A percentile compares a stretch with the other conserved stretches of the same genome.
These are phyloP conservation scores for Brachyrhaphis roseni DNA, from an alignment of 2,797 vertebrate species.

Conservation along the genomic window DNA sequence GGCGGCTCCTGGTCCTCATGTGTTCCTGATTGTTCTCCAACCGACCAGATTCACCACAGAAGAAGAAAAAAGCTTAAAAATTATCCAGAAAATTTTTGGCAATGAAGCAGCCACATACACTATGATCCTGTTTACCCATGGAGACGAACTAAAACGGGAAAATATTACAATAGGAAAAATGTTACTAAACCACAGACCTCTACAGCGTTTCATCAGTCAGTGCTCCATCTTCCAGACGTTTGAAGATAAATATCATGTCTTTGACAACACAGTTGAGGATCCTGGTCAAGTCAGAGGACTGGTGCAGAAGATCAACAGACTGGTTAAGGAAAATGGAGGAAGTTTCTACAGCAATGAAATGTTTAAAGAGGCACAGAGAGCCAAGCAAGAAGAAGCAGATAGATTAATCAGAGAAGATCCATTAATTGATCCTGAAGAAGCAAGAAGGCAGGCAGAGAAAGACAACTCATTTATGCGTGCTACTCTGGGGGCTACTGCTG, in stretches of 20 bases:
- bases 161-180: not conserved
- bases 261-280: not conserved
- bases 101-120: not conserved
- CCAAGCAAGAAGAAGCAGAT: not conserved
- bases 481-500: not conserved
- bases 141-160: not conserved
- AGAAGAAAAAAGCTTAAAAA: not conserved
- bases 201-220: not conserved
- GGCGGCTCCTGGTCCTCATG: not conserved
- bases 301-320: not conserved
- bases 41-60: not conserved
- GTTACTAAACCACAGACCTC: not conserved
- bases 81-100: not conserved
- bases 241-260: not conserved
- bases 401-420: not conserved
- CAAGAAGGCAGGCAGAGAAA: not conserved
- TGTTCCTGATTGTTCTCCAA: not conserved
- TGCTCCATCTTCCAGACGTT: not conserved
- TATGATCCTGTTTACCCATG: not conserved
- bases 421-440: not conserved
- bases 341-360: not conserved
- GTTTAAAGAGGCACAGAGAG: not conserved
- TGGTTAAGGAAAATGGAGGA: not conserved
- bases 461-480: not conserved
- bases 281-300: not conserved